Evolutionary conservation across 1,140 invertebrate species (phyloP).

Genomic region (Drosophila elegans): DNA sequence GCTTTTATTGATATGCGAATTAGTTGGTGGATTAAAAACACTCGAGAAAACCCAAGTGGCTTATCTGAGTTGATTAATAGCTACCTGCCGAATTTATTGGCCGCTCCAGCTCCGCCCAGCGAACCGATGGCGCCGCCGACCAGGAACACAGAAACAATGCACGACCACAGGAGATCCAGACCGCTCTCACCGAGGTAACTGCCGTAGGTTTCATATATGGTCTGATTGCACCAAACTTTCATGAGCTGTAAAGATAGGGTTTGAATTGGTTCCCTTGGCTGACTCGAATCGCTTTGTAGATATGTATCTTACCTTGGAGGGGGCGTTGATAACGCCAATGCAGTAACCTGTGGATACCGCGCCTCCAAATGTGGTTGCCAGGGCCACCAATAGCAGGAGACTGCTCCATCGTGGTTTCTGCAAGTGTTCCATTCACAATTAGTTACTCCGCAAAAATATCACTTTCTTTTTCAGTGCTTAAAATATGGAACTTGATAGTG

Average conservation of each 20-base stretch:
- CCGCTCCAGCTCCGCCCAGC: conserved; percentile 88
- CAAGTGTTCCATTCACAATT: neutral
- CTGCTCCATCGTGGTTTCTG: conserved; percentile 71
- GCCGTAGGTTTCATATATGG: conserved; percentile 87
- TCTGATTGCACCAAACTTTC: conserved; percentile 90
- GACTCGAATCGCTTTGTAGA: neutral
- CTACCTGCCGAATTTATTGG: conserved; percentile 90
- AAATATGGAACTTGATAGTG: conserved; percentile 5
- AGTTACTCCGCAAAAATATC: neutral
- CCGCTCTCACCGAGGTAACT: conserved; percentile 85
- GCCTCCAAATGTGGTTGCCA: conserved; percentile 90
- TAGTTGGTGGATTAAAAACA: conserved; percentile 12
- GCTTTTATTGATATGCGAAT: conserved; percentile 26
- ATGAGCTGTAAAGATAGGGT: conserved; percentile 87
- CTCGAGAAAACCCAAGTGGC: conserved; percentile 27
- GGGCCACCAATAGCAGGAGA: conserved; percentile 63
- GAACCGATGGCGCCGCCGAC: conserved; percentile 92
- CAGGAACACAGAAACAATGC: conserved; percentile 92
- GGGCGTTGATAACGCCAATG: conserved; percentile 95
- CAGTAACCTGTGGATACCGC: conserved; percentile 95
- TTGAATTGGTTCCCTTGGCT: neutral
- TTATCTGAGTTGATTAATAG: conserved; percentile 38
- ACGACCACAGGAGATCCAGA: conserved; percentile 91
- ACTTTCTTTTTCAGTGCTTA: neutral
- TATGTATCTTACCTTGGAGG: conserved; percentile 88